Evolutionary conservation across 2,888 invertebrate species (phyloP), one percentile per base, ranked within the genome.

Genomic region (Dolichopus griseipennis): DNA sequence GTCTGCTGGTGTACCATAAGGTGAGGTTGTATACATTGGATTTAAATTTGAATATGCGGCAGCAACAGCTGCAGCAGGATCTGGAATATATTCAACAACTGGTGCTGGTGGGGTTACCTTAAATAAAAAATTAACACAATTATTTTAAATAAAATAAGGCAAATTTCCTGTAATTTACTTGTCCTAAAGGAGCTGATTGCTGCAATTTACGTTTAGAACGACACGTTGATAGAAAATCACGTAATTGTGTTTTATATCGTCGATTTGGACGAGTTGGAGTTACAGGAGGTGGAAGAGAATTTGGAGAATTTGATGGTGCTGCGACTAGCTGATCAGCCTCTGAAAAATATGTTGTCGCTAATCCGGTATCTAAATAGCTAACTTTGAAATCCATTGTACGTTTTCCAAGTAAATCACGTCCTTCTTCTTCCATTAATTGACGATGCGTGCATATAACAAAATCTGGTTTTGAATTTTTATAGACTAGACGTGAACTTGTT

Each of bases 351-450:
- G 91, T 89, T 76, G 93, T 95, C 20, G 94, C 93, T 72, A 96
- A 85, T 20, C 95, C 95, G 0, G 95, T 95, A 79, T 96, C 96
- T 76, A 97, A 86, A 83, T 98, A 98, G 79, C 97, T 97, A 2
- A 82, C 95, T 86, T 98, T 97, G 83, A 97, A 98, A 83, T 98
- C 97, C 93, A 97, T 97, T 8, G 97, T 98, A 72, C 99, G 87
- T 82, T 99, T 99, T 52, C 97, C 97, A 66, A 98, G 85, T 70
- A 99, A 84, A 82, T 98, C 98, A 72, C 95, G 88, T 15, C 99
- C 99, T 84, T 99, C 99, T 82, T 99, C 99, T 80, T 99, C 98
- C 99, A 98, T 98, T 65, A 99, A 87, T 70, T 98, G 96, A 72
- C 99, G 87, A 83, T 99, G 99, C 64, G 98, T 99, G 82, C 97